Evolutionary conservation across 2,113 vertebrate species (phyloP), one percentile per base, ranked within the genome.

Genomic region (Heteronetta atricapilla): DNA sequence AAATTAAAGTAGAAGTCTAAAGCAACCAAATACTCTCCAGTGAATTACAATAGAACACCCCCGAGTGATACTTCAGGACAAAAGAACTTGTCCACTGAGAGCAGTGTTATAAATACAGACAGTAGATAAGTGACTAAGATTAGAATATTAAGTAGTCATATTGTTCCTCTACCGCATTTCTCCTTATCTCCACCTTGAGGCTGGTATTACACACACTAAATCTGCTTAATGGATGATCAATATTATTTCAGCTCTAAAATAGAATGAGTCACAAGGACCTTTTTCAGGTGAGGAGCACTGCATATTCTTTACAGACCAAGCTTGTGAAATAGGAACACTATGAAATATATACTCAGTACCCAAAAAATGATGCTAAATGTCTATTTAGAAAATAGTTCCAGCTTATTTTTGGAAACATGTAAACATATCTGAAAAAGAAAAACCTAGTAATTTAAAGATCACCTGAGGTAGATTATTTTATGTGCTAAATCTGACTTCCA

Each of bases 61-160:
- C 21, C 44, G 29, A 68, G 34, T 44, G 50, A 73, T 38, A 70
- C 33, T 48, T 90, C 55, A 86, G 64, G 78, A 80, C 50, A 96
- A 86, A 88, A 89, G n/a, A 70, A 60, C 1, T 1, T 0, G 2
- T 64, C 79, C 60, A 75, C 21, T 56, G 87, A 86, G 52, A 86
- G 12, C 23, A 60, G 28, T 56, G 42, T 68, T 86, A 70, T 79
- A 95, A 90, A 88, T 31, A 83, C 1, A 2, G 64, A 66, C 68
- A 88, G 33, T n/a, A 91, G 64, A 74, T 88, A 78, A 81, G 64
- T 80, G 80, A 95, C 78, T 84, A 93, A 88, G 64, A 88, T 91
- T 84, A 90, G 64, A 91, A 93, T 93, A 93, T 83, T 81, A 86
- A 89, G 34, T 68, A 81, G 79, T 55, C 18, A 64, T 86, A 72